Evolutionary conservation across 2,113 vertebrate genomes (phyloP).

Genomic region (Ctenodactylus gundi): DNA sequence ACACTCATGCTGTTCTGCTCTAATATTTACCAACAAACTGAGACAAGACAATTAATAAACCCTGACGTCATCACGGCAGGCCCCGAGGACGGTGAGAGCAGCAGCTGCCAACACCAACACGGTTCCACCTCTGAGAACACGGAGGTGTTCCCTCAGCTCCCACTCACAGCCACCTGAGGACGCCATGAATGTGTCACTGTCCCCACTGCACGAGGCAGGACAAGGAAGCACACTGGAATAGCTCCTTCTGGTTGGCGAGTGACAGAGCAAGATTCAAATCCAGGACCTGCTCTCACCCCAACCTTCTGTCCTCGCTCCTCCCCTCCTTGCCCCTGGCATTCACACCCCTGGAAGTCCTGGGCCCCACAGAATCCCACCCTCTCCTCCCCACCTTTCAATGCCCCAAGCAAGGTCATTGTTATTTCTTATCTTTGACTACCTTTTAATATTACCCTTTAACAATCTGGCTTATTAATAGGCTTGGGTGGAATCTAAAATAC

Average conservation of each 20-base stretch:
- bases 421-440: not conserved
- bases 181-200: not conserved
- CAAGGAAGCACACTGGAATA: not conserved
- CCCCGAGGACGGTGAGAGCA: not conserved
- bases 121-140: not conserved
- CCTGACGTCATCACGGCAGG: not conserved
- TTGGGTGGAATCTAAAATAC: not conserved
- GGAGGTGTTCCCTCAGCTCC: fast-evolving
- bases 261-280: not conserved
- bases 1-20: not conserved
- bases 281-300: not conserved
- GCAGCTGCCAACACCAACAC: fast-evolving
- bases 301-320: not conserved
- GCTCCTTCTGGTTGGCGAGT: not conserved
- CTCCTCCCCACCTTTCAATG: not conserved
- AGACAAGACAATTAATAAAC: not conserved
- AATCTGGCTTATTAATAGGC: not conserved
- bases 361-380: not conserved
- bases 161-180: not conserved
- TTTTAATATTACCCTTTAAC: not conserved
- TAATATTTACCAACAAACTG: not conserved
- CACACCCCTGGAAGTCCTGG: not conserved
- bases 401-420: not conserved
- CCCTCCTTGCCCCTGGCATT: not conserved
- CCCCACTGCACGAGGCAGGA: not conserved